Base-by-base conservation (phyloP, 2,113 vertebrate genomes). In the Siniperca chuatsi region DNA sequence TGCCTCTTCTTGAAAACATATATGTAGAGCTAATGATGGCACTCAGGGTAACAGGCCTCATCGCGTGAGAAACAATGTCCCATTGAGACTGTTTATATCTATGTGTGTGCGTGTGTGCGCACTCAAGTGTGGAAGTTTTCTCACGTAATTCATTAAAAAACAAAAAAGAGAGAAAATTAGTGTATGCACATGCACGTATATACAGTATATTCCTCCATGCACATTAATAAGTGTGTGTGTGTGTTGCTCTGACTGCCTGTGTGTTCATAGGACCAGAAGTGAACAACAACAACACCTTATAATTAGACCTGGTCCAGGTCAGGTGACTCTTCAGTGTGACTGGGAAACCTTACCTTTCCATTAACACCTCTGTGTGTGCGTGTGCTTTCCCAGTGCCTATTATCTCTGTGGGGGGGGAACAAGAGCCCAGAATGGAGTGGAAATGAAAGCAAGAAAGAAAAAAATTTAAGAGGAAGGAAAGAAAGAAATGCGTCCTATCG, bases 261-360 rank as follows among this genome's bases (percentile, higher is more conserved):
- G 64, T 76, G 25, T 81, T 77, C 54, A 35, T 40, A 12, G 29
- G 75, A 74, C 70, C 46, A 85, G 67, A 84, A 75, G 80, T 44
- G 78, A 85, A 86, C 87, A 93, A 88, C 72, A 93, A 90, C 72
- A 93, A 90, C 88, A 90, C 44, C 50, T 87, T 88, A 82, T 91
- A 92, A 93, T 93, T 91, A 90, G 78, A 64, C 54, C 8, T 3
- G 0, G 68, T 37, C 61, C 52, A 61, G 64, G 80, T 91, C 84
- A 90, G 83, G 72, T 79, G 88, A 92, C 72, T 77, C 35, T 44
- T 40, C 35, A 1, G 21, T 29, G 74, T 67, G 82, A 81, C 69
- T 66, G 67, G 82, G 70, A 58, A 88, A 83, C 79, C 57, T 60
- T 58, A 70, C 40, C 8, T 88, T 88, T 88, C 82, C 85, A 92